phyloP scores from a whole-genome alignment of 2,113 vertebrate species.

The Ctenodactylus gundi region DNA sequence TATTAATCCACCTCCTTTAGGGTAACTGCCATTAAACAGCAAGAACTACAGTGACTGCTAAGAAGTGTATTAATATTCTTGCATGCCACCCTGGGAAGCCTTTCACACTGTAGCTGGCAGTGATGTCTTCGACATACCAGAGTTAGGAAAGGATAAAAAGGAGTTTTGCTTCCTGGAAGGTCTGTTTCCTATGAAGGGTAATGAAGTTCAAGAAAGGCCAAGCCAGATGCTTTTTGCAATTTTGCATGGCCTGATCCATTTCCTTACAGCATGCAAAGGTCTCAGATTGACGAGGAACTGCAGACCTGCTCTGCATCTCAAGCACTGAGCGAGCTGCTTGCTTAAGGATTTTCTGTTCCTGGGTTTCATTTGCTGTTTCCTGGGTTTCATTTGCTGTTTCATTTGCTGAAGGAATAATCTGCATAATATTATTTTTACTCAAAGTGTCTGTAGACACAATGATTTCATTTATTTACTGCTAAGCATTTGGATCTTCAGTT shows the following conservation, averaged over 20 bases:
- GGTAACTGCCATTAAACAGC: background rate
- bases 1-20: background rate
- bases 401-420: background rate
- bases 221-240: constrained; percentile 6
- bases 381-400: constrained; percentile 21
- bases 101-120: background rate
- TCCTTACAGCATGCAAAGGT: background rate
- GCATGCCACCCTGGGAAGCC: background rate
- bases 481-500: background rate
- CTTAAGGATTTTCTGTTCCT: constrained; percentile 2
- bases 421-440: background rate
- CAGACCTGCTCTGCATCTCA: background rate
- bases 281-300: constrained; percentile 24
- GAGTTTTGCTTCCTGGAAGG: background rate
- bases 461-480: background rate
- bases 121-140: background rate
- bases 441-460: background rate
- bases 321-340: background rate
- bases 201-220: constrained; percentile 43
- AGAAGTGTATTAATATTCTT: constrained; percentile 10
- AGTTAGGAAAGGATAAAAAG: background rate
- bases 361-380: constrained; percentile 23
- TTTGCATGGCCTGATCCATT: constrained; percentile 20
- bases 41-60: background rate
- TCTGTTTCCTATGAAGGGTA: constrained; percentile 15